Percentiles rank a stretch among this genome's conserved stretches.
These are phyloP conservation scores for Penaeus indicus DNA, from an alignment of 1,140 invertebrate genomes.

Conservation along the genomic window DNA sequence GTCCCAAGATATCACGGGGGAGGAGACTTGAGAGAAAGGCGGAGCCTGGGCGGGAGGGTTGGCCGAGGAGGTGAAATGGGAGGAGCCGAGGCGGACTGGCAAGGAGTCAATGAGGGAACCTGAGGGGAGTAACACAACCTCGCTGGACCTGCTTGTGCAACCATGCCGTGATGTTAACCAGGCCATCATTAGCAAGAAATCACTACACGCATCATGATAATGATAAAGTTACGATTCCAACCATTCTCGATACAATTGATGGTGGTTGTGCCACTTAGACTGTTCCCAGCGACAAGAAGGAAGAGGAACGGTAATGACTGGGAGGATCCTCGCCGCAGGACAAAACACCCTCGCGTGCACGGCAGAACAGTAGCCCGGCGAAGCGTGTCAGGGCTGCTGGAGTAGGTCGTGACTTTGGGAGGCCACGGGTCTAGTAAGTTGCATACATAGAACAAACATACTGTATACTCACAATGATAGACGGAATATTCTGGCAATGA, in stretches of 20 bases:
- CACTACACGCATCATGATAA: too few species aligned
- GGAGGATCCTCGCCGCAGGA: conserved; percentile 35
- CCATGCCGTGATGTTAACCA: too few species aligned
- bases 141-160: too few species aligned
- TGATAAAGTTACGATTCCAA: too few species aligned
- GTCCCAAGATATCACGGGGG: conserved; percentile 35
- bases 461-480: too few species aligned
- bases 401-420: conserved; percentile 48
- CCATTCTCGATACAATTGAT: too few species aligned
- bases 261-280: too few species aligned
- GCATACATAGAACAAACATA: too few species aligned
- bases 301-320: conserved; percentile 33
- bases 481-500: too few species aligned
- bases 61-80: conserved; percentile 11
- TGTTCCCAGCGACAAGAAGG: too few species aligned
- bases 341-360: conserved; percentile 49
- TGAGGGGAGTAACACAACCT: too few species aligned
- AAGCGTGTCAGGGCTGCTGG: conserved; percentile 41
- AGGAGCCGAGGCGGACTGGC: conserved; percentile 25
- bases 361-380: conserved; percentile 48
- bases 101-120: background rate
- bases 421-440: background rate
- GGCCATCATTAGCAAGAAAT: too few species aligned
- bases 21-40: conserved; percentile 2
- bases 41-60: conserved; percentile 9